Evolutionary conservation across 1,140 invertebrate genomes (phyloP).

Genomic region (Colletes gigas): DNA sequence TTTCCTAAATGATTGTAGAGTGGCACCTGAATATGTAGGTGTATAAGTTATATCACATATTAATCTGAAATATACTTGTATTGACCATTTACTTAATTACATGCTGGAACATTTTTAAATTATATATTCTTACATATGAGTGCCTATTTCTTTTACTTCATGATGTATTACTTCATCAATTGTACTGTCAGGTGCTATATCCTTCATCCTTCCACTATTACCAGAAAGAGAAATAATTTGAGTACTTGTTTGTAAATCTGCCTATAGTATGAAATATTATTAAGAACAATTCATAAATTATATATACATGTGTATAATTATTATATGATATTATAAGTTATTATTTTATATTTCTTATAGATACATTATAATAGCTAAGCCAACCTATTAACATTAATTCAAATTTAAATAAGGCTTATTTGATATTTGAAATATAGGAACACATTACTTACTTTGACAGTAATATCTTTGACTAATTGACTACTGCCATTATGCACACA

Average conservation of each 20-base stretch:
- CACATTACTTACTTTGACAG: conserved; percentile 85
- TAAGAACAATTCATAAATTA: conserved; percentile 10
- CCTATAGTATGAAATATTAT: conserved; percentile 79
- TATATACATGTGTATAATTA: not conserved
- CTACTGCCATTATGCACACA: conserved; percentile 97
- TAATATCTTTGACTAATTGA: conserved; percentile 90
- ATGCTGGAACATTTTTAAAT: conserved; percentile 27
- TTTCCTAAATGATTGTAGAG: conserved; percentile 91
- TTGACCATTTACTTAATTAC: not conserved
- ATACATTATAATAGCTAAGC: no score
- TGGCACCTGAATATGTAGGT: conserved; percentile 83
- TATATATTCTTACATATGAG: conserved; percentile 90
- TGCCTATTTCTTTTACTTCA: conserved; percentile 98
- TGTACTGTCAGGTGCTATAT: conserved; percentile 91
- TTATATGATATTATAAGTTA: conserved; percentile 34
- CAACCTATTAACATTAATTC: not conserved
- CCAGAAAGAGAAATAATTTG: conserved; percentile 90
- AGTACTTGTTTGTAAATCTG: conserved; percentile 95
- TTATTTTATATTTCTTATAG: not conserved
- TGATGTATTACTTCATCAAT: conserved; percentile 97
- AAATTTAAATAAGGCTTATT: conserved; percentile 8
- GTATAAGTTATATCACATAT: conserved; percentile 97
- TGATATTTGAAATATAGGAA: conserved; percentile 32
- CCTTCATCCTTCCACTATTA: conserved; percentile 84
- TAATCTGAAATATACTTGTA: conserved; percentile 84